Evolutionary conservation across 53 echinoderm and acorn worm species (phyloP).

Genomic region (Actinopyga echinites): DNA sequence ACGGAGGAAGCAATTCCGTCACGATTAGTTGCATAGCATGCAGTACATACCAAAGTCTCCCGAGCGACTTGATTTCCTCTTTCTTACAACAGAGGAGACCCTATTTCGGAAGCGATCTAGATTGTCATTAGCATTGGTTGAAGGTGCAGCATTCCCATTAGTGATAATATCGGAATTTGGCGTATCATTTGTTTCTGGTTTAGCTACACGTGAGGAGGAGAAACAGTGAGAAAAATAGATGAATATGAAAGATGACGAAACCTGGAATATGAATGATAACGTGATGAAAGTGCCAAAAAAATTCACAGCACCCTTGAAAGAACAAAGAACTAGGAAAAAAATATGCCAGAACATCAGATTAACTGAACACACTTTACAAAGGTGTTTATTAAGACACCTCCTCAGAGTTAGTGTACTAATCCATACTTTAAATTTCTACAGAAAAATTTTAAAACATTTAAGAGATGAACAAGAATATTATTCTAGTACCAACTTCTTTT

Average conservation of each 20-base stretch:
- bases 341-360: neutral
- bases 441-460: too few relatives aligned
- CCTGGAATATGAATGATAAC: neutral
- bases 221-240: neutral
- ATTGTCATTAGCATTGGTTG: constrained; percentile 30
- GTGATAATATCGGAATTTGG: constrained; percentile 19
- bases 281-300: neutral
- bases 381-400: too few relatives aligned
- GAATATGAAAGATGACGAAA: constrained; percentile 12
- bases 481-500: too few relatives aligned
- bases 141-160: constrained; percentile 37
- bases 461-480: too few relatives aligned
- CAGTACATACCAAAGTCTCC: constrained; percentile 51
- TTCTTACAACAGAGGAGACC: constrained; percentile 76
- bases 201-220: neutral
- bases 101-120: constrained; percentile 38
- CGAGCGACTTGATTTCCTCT: constrained; percentile 64
- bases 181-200: constrained; percentile 12
- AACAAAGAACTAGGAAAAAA: neutral
- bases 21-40: neutral
- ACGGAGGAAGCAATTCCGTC: too few relatives aligned
- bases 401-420: too few relatives aligned
- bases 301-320: neutral
- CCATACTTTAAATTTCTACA: too few relatives aligned
- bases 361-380: too few relatives aligned